Conservation (phyloP, 2,113 vertebrate genomes). For the Podarcis muralis region DNA sequence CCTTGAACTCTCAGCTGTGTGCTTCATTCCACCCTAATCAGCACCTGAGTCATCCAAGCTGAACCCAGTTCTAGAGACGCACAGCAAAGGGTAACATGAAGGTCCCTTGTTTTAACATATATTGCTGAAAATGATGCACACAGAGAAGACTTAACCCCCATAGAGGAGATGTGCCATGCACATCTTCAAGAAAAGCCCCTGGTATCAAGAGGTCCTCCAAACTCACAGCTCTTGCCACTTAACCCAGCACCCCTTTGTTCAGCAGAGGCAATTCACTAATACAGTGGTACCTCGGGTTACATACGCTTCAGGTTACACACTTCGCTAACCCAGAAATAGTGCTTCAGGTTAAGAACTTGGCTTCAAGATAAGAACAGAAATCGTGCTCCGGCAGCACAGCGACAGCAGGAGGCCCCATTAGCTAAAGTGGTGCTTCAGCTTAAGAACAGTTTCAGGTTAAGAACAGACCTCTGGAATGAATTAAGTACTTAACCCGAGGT, state of each 20-base stretch:
- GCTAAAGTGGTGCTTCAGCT: too few relatives aligned
- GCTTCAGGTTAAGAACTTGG: too few relatives aligned
- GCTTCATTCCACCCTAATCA: not conserved
- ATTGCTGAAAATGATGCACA: not conserved
- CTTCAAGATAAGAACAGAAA: too few relatives aligned
- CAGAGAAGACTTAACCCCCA: too few relatives aligned
- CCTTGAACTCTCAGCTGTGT: fast-evolving
- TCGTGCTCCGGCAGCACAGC: too few relatives aligned
- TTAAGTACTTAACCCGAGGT: too few relatives aligned
- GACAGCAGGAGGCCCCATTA: too few relatives aligned
- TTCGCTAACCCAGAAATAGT: too few relatives aligned
- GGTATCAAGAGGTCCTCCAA: not conserved
- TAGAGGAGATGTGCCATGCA: not conserved
- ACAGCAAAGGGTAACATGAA: not conserved
- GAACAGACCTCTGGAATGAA: too few relatives aligned
- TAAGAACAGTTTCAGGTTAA: too few relatives aligned
- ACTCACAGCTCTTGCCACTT: not conserved
- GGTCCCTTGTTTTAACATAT: not conserved
- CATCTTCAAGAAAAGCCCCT: not conserved
- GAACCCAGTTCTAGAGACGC: not conserved
- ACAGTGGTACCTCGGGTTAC: too few relatives aligned
- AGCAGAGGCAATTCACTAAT: not conserved
- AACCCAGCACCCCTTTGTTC: not conserved
- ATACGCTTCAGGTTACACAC: too few relatives aligned
- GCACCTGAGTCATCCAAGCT: not conserved